Conservation (phyloP, 2,888 invertebrate species). For the Venustoraphidia nigricollis region DNA sequence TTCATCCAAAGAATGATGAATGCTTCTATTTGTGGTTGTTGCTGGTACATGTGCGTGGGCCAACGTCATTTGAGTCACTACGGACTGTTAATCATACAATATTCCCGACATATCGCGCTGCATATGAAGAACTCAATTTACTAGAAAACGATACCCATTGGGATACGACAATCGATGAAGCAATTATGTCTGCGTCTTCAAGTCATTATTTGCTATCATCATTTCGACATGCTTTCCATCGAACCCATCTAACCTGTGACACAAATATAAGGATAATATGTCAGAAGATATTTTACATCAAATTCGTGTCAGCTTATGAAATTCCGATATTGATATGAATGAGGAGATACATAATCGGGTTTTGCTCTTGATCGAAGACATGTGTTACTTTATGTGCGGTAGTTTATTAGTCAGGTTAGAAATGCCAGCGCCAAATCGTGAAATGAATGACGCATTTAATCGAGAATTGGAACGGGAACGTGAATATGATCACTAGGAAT, state of each 20-base stretch:
- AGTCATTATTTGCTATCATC: constrained; percentile 15
- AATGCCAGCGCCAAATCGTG: constrained; percentile 16
- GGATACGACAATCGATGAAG: constrained; percentile 13
- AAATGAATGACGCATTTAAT: constrained; percentile 13
- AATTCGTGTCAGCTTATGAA: constrained; percentile 9
- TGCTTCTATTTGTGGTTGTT: constrained; percentile 20
- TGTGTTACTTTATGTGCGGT: constrained; percentile 18
- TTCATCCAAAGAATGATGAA: constrained; percentile 17
- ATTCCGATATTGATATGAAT: constrained; percentile 10
- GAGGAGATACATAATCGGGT: constrained; percentile 16
- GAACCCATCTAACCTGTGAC: constrained; percentile 10
- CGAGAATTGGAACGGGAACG: constrained; percentile 20
- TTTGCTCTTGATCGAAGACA: constrained; percentile 20
- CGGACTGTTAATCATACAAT: constrained; percentile 22
- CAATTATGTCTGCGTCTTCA: constrained; percentile 11
- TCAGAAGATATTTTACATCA: constrained; percentile 13
- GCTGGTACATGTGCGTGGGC: constrained; percentile 18
- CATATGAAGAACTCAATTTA: constrained; percentile 14
- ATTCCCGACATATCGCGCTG: constrained; percentile 20
- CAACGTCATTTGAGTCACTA: constrained; percentile 19
- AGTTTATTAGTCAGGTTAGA: constrained; percentile 14
- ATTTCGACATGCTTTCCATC: constrained; percentile 15
- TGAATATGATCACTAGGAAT: constrained; percentile 14
- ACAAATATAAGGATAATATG: constrained; percentile 13
- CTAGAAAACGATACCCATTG: constrained; percentile 15